phyloP scores from a whole-genome alignment of 2,888 invertebrate species.

The Uropetala carovei region DNA sequence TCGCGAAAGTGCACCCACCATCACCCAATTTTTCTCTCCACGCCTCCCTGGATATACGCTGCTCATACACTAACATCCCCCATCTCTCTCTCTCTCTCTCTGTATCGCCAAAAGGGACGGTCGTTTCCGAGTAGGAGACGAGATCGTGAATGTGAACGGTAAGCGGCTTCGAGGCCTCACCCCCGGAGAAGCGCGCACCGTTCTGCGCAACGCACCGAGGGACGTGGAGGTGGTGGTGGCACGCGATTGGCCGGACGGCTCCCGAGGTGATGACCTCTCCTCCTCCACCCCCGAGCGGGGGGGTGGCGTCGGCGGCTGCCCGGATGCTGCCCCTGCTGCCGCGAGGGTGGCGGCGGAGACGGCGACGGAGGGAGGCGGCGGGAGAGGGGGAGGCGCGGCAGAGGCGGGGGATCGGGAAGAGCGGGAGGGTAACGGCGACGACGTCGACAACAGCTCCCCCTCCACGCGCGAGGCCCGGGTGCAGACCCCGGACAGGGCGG shows the following conservation, averaged over 20 bases:
- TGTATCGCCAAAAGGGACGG: constrained; percentile 81
- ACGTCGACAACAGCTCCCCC: constrained; percentile 17
- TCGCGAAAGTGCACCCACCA: background rate
- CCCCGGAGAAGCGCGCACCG: constrained; percentile 79
- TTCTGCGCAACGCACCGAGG: constrained; percentile 73
- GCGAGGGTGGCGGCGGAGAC: background rate
- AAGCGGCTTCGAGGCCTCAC: constrained; percentile 85
- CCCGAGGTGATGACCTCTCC: constrained; percentile 48
- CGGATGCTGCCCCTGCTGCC: background rate
- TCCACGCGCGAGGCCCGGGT: constrained; percentile 37
- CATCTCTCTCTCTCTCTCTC: constrained; percentile 9
- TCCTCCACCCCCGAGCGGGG: constrained; percentile 35
- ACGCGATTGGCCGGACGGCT: constrained; percentile 67
- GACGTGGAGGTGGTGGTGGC: constrained; percentile 75
- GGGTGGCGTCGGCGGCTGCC: background rate
- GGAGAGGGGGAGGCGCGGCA: background rate
- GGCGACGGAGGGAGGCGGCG: background rate
- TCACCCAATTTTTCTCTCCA: background rate
- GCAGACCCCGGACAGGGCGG: constrained; percentile 48
- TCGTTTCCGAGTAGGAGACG: constrained; percentile 89
- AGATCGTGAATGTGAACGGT: constrained; percentile 93
- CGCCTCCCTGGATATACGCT: background rate
- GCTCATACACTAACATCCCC: constrained; percentile 66
- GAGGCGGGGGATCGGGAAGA: background rate
- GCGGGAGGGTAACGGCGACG: background rate